phyloP scores from a whole-genome alignment of 2,113 vertebrate species.

The Rhodinocichla rosea region DNA sequence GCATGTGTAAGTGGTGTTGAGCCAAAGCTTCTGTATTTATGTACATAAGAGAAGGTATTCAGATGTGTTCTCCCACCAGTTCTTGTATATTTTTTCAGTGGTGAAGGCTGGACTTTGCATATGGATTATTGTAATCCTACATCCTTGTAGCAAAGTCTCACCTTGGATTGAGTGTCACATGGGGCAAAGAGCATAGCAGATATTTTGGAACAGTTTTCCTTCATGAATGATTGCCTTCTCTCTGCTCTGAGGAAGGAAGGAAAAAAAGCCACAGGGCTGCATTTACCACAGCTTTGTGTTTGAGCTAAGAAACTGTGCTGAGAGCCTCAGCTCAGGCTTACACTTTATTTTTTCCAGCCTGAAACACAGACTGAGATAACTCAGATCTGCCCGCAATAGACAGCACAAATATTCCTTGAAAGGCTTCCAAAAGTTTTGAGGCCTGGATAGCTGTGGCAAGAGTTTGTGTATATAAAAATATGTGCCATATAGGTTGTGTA shows the following conservation, averaged over 20 bases:
- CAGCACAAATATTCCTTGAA: neutral
- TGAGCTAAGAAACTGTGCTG: conserved; percentile 12
- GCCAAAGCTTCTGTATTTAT: neutral
- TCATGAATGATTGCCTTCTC: neutral
- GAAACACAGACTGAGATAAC: conserved; percentile 1
- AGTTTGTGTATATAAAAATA: neutral
- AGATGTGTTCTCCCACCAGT: neutral
- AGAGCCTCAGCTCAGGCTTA: neutral
- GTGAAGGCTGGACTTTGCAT: neutral
- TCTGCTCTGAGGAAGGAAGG: neutral
- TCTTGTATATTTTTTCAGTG: neutral
- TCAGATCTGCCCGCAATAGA: neutral
- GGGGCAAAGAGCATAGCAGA: neutral
- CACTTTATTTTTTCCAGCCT: neutral
- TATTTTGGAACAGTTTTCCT: neutral
- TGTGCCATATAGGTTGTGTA: neutral
- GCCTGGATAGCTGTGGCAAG: neutral
- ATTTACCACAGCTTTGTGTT: conserved; percentile 11
- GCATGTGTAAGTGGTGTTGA: neutral
- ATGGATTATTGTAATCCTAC: neutral
- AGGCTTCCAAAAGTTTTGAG: neutral
- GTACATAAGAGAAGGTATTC: neutral
- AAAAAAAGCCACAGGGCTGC: neutral
- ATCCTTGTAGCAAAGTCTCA: neutral
- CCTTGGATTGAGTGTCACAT: neutral